Base-by-base conservation (phyloP, 2,797 vertebrate species). In the Paedocypris micromegethes region DNA sequence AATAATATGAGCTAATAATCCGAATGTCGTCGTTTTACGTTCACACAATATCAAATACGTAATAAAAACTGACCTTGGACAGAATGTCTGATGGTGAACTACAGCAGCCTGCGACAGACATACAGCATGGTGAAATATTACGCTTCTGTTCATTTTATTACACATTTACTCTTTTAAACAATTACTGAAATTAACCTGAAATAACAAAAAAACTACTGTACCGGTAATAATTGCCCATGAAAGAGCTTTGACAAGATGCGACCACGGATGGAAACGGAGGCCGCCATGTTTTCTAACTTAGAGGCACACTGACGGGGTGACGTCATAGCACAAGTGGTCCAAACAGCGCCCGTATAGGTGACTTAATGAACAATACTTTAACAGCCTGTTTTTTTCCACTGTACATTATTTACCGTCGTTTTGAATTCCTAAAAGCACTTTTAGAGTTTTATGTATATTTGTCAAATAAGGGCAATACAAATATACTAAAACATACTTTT, bases 201-300 rank as follows among this genome's bases (percentile, higher is more conserved):
- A 5, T 55, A 5, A 48, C 41, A 45, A 0, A 45, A 2, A 38
- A 3, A 39, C 2, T 38, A 3, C 9, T 55, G 0, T 86, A 90
- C 89, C 88, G 76, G 64, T 53, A 64, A 45, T 9, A 81, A 70
- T 53, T 78, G 41, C 51, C 73, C 58, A 2, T 52, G 66, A 1
- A 82, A 38, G 75, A 84, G 79, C 78, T 84, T 87, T 73, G 80
- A 65, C 44, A 86, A 39, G 39, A 80, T 76, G 37, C 66, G 68
- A 4, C 23, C 23, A 79, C 9, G 6, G 78, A 57, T 65, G n/a
- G 48, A 23, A 56, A 85, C 43, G 82, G 80, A 62, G 6, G 87
- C 81, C 3, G 88, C 88, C 89, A 90, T 77, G 43, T 68, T 60
- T 46, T 2, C 56, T 47, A 9, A 2, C 46, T 37, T 40, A 3